A percentile compares a stretch with the other conserved stretches of the same genome.
Evolutionary conservation across 2,113 vertebrate genomes (phyloP).

Genomic region (Cisticola juncidis): DNA sequence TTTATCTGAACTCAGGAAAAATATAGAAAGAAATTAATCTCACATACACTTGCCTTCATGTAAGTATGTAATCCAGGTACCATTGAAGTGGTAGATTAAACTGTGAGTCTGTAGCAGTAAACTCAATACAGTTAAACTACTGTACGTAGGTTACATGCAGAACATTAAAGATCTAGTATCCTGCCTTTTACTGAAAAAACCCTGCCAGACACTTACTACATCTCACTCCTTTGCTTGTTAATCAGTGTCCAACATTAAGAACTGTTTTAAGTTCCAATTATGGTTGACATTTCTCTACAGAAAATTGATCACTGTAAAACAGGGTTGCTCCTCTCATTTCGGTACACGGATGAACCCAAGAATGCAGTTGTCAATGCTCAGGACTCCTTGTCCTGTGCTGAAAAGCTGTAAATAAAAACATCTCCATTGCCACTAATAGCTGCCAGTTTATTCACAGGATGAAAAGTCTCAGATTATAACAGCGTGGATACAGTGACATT

Average conservation of each 20-base stretch:
- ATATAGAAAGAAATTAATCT: not conserved
- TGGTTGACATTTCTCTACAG: not conserved
- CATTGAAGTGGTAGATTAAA: not conserved
- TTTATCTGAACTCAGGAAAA: not conserved
- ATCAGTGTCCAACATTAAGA: not conserved
- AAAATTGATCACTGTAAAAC: not conserved
- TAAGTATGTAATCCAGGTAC: not conserved
- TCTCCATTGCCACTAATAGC: not conserved
- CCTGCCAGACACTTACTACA: not conserved
- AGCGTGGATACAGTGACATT: slow-evolving; percentile 38
- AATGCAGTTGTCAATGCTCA: not conserved
- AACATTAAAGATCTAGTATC: not conserved
- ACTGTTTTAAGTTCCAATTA: not conserved
- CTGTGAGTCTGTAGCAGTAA: not conserved
- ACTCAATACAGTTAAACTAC: not conserved
- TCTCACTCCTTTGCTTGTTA: not conserved
- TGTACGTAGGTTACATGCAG: not conserved
- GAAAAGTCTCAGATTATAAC: slow-evolving; percentile 5
- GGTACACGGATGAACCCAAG: not conserved
- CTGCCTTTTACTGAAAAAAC: not conserved
- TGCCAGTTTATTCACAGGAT: slow-evolving; percentile 21
- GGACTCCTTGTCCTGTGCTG: not conserved
- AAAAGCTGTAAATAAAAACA: slow-evolving; percentile 37
- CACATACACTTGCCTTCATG: not conserved
- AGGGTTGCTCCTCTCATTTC: not conserved